Percentiles rank a stretch among this genome's conserved stretches.
These are phyloP conservation scores for Astropecten irregularis DNA, from an alignment of 53 echinoderm and acorn worm genomes.

Conservation along the genomic window DNA sequence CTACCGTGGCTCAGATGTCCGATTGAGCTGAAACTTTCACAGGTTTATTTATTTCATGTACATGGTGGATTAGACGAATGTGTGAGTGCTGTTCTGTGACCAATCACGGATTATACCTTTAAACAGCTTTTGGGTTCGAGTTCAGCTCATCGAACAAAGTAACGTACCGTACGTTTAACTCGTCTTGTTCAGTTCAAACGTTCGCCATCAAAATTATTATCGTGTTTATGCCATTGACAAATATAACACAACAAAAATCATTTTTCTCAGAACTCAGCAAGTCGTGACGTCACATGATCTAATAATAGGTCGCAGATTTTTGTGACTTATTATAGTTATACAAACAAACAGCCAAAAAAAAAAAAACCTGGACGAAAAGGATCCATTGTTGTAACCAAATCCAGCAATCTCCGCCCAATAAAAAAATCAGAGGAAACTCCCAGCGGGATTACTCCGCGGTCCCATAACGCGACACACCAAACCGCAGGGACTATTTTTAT, in stretches of 20 bases:
- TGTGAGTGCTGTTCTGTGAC: too few relatives aligned
- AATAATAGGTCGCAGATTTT: constrained; percentile 26
- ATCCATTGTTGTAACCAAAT: constrained; percentile 41
- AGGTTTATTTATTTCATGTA: too few relatives aligned
- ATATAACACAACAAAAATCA: too few relatives aligned
- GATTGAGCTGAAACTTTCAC: too few relatives aligned
- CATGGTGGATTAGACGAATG: too few relatives aligned
- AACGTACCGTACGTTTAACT: too few relatives aligned
- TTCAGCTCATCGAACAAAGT: too few relatives aligned
- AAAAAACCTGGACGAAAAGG: constrained; percentile 33
- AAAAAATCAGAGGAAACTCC: constrained; percentile 7
- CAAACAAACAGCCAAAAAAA: constrained; percentile 49
- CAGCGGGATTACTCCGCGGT: constrained; percentile 43
- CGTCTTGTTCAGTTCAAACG: not conserved
- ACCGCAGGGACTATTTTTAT: constrained; percentile 56
- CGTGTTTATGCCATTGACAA: too few relatives aligned
- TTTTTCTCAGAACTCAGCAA: not conserved
- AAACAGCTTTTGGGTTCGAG: too few relatives aligned
- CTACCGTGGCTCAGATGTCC: too few relatives aligned
- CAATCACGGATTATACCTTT: too few relatives aligned
- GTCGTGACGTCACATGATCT: constrained; percentile 15
- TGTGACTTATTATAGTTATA: not conserved
- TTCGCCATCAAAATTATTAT: too few relatives aligned
- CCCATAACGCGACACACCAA: constrained; percentile 12
- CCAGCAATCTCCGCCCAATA: constrained; percentile 20